These are phyloP conservation scores for Nycticebus coucang DNA, from an alignment of 2,113 vertebrate species.

Conservation along the genomic window DNA sequence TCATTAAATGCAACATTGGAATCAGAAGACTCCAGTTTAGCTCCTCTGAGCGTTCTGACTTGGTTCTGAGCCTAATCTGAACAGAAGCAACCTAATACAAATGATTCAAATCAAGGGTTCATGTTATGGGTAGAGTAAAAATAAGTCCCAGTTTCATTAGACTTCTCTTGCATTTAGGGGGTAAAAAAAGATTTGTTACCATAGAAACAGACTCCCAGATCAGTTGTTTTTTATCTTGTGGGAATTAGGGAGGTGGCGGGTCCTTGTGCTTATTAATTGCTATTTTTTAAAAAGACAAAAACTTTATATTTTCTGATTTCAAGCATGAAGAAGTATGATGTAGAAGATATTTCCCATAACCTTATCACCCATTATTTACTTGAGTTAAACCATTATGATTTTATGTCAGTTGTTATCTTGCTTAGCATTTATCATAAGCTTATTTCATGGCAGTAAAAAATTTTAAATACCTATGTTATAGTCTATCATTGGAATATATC, in stretches of 20 bases:
- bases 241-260: not conserved
- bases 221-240: slow-evolving; percentile 42
- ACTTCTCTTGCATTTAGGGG: slow-evolving; percentile 30
- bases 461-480: slow-evolving; percentile 39
- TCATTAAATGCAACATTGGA: not conserved
- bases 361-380: slow-evolving; percentile 10
- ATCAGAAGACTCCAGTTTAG: not conserved
- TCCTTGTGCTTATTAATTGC: slow-evolving; percentile 3
- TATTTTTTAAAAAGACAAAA: slow-evolving; percentile 40
- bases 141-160: slow-evolving; percentile 61
- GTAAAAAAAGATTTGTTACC: slow-evolving; percentile 38
- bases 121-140: slow-evolving; percentile 53
- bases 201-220: slow-evolving; percentile 53
- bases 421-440: slow-evolving; percentile 20
- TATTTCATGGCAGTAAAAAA: slow-evolving; percentile 44
- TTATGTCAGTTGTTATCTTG: slow-evolving; percentile 17
- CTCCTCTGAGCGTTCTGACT: not conserved
- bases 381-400: slow-evolving; percentile 31
- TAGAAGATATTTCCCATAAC: slow-evolving; percentile 18
- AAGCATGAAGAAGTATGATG: slow-evolving; percentile 26
- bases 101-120: slow-evolving; percentile 29
- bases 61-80: slow-evolving; percentile 37
- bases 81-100: slow-evolving; percentile 24
- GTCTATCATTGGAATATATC: not conserved
- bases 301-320: slow-evolving; percentile 32